Evolutionary conservation across 2,888 invertebrate species (phyloP).

Genomic region (Galerucella pusilla): DNA sequence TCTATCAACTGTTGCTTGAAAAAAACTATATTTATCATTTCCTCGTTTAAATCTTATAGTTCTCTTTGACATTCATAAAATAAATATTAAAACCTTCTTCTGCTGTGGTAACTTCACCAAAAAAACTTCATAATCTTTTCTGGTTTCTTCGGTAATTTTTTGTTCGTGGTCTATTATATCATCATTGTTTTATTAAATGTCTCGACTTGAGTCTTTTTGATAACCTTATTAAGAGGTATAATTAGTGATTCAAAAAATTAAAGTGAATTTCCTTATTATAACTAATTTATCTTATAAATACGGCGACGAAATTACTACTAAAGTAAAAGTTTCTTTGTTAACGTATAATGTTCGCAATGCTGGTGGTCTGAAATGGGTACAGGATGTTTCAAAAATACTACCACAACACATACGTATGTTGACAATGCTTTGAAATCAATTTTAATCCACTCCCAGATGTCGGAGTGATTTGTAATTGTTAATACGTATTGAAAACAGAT

Average conservation of each 20-base stretch:
- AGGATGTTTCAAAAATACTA: slow-evolving; percentile 4
- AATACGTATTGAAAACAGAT: too few relatives aligned
- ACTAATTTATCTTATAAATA: slow-evolving; percentile 44
- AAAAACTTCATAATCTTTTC: background rate
- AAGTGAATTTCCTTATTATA: slow-evolving; percentile 49
- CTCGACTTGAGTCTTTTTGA: slow-evolving; percentile 15
- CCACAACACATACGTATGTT: background rate
- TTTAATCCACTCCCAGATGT: too few relatives aligned
- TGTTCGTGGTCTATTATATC: slow-evolving; percentile 6
- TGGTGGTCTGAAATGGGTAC: slow-evolving; percentile 52
- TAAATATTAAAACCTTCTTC: too few relatives aligned
- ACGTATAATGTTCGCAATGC: slow-evolving; percentile 50
- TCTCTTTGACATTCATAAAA: too few relatives aligned
- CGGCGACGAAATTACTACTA: slow-evolving; percentile 40
- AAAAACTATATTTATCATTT: too few relatives aligned
- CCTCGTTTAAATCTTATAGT: too few relatives aligned
- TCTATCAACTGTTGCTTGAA: too few relatives aligned
- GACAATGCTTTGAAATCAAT: too few relatives aligned
- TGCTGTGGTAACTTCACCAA: background rate
- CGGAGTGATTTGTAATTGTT: too few relatives aligned
- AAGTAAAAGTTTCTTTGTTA: slow-evolving; percentile 44
- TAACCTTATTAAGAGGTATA: slow-evolving; percentile 36
- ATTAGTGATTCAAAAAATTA: slow-evolving; percentile 43
- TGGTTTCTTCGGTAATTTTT: background rate
- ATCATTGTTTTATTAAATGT: slow-evolving; percentile 25